phyloP scores from a whole-genome alignment of 2,888 invertebrate species.

The Chesias legatella region DNA sequence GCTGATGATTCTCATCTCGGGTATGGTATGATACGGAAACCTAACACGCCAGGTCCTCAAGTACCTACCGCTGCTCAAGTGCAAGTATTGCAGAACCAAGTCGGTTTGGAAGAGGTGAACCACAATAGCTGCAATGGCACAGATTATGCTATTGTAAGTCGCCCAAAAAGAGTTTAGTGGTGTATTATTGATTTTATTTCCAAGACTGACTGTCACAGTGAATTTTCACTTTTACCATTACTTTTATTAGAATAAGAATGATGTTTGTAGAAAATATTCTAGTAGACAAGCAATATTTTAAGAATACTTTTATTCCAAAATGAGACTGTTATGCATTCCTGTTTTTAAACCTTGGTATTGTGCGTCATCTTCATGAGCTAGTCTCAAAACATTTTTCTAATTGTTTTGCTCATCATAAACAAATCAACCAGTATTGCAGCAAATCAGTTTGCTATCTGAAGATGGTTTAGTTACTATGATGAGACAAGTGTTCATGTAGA shows the following conservation, averaged over 20 bases:
- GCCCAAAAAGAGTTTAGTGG: conserved; percentile 89
- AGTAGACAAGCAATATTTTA: conserved; percentile 14
- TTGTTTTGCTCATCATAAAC: too few relatives aligned
- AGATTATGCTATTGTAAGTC: conserved; percentile 91
- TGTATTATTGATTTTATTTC: conserved; percentile 36
- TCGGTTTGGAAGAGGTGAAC: conserved; percentile 76
- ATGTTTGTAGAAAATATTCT: conserved; percentile 3
- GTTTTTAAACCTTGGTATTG: conserved; percentile 32
- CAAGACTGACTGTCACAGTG: conserved; percentile 60
- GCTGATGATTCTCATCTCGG: conserved; percentile 91
- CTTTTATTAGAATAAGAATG: conserved; percentile 20
- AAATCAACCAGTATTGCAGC: too few relatives aligned
- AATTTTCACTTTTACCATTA: conserved; percentile 39
- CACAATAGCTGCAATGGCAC: conserved; percentile 88
- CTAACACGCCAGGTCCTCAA: conserved; percentile 77
- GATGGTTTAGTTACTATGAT: conserved; percentile 11
- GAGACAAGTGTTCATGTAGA: conserved; percentile 21
- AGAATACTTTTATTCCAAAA: conserved; percentile 25
- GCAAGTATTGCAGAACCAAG: conserved; percentile 66
- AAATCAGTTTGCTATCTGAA: too few relatives aligned
- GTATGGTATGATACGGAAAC: conserved; percentile 88
- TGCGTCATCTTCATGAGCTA: too few relatives aligned
- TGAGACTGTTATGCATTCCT: conserved; percentile 58
- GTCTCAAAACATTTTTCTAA: too few relatives aligned
- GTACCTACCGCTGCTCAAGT: conserved; percentile 75